A percentile compares a stretch with the other conserved stretches of the same genome.
These are phyloP conservation scores for Boloria euphrosyne DNA, from an alignment of 2,888 invertebrate genomes.

Conservation along the genomic window DNA sequence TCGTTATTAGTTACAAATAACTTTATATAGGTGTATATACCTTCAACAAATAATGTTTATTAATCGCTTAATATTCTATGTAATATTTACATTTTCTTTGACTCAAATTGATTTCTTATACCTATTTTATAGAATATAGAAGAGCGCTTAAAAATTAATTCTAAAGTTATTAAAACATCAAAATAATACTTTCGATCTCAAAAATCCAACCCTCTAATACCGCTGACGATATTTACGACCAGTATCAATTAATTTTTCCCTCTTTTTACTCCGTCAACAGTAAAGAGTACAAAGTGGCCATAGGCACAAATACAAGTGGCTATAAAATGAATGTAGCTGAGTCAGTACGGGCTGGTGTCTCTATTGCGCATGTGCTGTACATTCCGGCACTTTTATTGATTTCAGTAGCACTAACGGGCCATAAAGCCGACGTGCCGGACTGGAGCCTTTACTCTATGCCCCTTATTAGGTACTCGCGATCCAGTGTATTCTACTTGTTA, in stretches of 20 bases:
- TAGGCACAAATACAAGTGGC: conserved; percentile 82
- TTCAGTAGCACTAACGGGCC: conserved; percentile 86
- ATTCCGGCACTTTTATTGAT: conserved; percentile 86
- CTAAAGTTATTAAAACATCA: conserved; percentile 40
- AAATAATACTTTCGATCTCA: conserved; percentile 37
- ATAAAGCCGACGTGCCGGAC: conserved; percentile 80
- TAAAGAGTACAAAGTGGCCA: conserved; percentile 76
- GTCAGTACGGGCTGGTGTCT: conserved; percentile 66
- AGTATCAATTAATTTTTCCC: conserved; percentile 64
- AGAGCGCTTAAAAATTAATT: background rate
- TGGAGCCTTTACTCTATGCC: conserved; percentile 70
- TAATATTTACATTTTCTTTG: background rate
- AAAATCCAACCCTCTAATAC: conserved; percentile 54
- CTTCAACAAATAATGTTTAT: conserved; percentile 17
- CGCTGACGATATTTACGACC: conserved; percentile 56
- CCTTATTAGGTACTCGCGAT: conserved; percentile 80
- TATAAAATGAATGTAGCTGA: conserved; percentile 81
- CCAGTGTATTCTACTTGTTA: conserved; percentile 71
- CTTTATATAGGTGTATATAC: conserved; percentile 12
- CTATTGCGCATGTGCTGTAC: conserved; percentile 81
- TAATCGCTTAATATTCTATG: background rate
- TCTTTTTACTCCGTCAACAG: conserved; percentile 71
- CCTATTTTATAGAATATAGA: background rate
- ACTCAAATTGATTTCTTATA: background rate
- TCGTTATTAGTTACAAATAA: conserved; percentile 37